Conservation (phyloP, 2,113 vertebrate species). For the Anhinga rufa region DNA sequence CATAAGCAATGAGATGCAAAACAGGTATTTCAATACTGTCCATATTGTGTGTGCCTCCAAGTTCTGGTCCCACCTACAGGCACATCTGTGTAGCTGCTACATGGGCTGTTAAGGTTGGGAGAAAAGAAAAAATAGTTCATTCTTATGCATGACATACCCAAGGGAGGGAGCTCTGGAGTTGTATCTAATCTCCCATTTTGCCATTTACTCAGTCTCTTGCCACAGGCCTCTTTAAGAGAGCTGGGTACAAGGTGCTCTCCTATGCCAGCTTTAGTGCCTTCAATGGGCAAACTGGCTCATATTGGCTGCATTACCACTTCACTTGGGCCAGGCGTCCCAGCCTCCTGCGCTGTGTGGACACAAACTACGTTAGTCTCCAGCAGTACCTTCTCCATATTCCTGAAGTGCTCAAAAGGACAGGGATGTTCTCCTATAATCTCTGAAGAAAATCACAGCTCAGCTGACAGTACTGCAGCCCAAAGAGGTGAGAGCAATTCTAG, state of each 20-base stretch:
- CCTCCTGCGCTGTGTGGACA: background rate
- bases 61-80: background rate
- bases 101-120: background rate
- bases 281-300: background rate
- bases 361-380: background rate
- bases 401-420: background rate
- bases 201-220: background rate
- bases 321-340: background rate
- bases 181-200: background rate
- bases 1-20: background rate
- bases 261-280: background rate
- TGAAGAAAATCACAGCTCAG: background rate
- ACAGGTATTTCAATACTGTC: background rate
- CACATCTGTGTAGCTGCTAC: background rate
- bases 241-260: background rate
- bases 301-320: background rate
- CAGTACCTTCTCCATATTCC: background rate
- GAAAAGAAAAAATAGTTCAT: background rate
- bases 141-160: background rate
- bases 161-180: background rate
- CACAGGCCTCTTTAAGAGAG: background rate
- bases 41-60: background rate
- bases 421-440: background rate
- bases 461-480: background rate
- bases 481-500: background rate